Conservation (phyloP, 2,888 invertebrate species). For the Cerastis leucographa region DNA sequence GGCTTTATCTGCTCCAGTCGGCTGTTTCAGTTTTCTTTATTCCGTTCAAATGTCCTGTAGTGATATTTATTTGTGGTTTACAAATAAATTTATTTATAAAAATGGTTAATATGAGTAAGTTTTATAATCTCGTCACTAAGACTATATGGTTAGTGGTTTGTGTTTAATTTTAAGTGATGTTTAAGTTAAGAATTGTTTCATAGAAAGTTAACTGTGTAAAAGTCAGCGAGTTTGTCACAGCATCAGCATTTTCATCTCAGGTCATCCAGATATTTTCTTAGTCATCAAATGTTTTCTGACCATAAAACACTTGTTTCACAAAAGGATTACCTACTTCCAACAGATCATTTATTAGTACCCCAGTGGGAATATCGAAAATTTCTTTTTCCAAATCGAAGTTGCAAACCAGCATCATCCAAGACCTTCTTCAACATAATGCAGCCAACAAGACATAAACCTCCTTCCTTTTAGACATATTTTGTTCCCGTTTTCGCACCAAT, state of each 20-base stretch:
- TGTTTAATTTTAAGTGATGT: slow-evolving; percentile 12
- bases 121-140: slow-evolving; percentile 68
- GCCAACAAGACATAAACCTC: background rate
- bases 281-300: background rate
- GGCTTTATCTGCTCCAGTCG: slow-evolving; percentile 51
- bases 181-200: background rate
- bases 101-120: slow-evolving; percentile 71
- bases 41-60: slow-evolving; percentile 56
- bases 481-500: background rate
- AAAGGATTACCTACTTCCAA: background rate
- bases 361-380: background rate
- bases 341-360: background rate
- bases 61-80: slow-evolving; percentile 39
- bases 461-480: background rate
- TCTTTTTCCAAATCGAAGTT: background rate
- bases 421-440: background rate
- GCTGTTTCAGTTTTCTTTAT: slow-evolving; percentile 51
- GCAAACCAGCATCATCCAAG: background rate
- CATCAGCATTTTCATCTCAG: background rate
- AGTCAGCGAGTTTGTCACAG: background rate
- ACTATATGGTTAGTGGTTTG: slow-evolving; percentile 69
- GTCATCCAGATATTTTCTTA: background rate
- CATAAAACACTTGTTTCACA: no score
- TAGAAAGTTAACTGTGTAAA: background rate
- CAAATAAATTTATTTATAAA: slow-evolving; percentile 47